These are phyloP conservation scores for Parotia lawesii DNA, from an alignment of 2,113 vertebrate genomes.

Conservation along the genomic window DNA sequence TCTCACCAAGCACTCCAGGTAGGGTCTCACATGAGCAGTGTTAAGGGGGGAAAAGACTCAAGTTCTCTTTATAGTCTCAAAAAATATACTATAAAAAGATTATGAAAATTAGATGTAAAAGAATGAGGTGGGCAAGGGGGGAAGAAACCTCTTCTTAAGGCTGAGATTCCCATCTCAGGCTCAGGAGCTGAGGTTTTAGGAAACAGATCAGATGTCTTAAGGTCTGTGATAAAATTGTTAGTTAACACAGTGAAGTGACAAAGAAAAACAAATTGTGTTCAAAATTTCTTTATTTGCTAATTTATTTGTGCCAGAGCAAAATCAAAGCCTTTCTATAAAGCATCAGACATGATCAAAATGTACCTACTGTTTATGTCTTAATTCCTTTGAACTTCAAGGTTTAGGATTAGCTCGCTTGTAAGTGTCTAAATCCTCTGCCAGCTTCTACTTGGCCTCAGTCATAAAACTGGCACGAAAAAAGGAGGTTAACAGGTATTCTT, in stretches of 20 bases:
- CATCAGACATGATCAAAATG: background rate
- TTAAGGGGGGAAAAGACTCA: accelerated
- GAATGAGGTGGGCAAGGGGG: background rate
- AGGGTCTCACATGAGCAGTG: background rate
- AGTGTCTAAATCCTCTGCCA: background rate
- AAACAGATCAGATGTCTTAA: background rate
- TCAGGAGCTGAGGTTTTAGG: background rate
- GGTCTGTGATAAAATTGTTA: background rate
- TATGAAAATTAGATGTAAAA: background rate
- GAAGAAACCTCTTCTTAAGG: background rate
- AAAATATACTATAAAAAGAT: background rate
- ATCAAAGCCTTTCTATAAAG: background rate
- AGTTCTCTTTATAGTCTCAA: background rate
- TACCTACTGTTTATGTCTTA: background rate
- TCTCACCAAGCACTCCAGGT: background rate
- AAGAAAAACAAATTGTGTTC: background rate
- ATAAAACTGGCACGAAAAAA: background rate
- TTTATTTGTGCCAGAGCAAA: background rate
- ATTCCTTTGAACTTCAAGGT: background rate
- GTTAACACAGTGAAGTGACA: background rate
- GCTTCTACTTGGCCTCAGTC: background rate
- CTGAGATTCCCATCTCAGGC: background rate
- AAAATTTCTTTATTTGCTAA: background rate
- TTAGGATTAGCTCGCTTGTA: background rate
- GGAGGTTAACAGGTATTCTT: background rate